These are phyloP conservation scores for Scatophagus argus DNA, from an alignment of 2,113 vertebrate genomes.

Conservation along the genomic window DNA sequence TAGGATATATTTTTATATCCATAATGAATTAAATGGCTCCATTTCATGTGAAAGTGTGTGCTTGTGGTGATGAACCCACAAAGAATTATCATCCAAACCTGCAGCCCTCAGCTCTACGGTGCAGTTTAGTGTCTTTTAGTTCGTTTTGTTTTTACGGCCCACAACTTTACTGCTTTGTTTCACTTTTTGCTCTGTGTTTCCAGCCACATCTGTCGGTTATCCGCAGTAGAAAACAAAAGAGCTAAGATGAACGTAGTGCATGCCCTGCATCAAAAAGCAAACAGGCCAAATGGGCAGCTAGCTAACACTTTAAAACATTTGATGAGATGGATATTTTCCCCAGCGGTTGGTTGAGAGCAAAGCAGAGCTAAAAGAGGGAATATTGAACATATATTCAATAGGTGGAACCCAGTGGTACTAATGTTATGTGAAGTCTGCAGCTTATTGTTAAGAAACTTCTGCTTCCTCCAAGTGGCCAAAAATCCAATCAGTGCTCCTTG, in stretches of 20 bases:
- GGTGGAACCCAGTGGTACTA: no score
- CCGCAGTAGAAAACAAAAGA: neutral
- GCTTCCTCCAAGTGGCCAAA: constrained; percentile 5
- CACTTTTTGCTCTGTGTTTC: neutral
- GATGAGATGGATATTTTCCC: neutral
- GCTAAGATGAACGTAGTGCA: no score
- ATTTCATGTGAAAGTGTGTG: neutral
- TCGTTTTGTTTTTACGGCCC: neutral
- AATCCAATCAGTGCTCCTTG: neutral
- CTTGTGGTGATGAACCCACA: constrained; percentile 5
- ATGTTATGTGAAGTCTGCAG: neutral
- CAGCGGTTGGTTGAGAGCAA: neutral
- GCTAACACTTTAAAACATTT: neutral
- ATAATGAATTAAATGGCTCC: neutral
- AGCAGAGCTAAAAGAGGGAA: neutral
- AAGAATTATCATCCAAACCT: neutral
- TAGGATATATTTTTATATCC: neutral
- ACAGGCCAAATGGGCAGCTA: no score
- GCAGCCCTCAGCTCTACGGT: neutral
- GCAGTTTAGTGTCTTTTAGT: neutral
- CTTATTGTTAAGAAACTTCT: neutral
- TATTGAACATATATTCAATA: neutral
- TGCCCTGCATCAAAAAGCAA: neutral
- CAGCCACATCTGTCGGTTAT: neutral
- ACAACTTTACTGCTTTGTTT: neutral